Evolutionary conservation across 2,797 vertebrate genomes (phyloP), one percentile per base, ranked within the genome.

Genomic region (Cryptoprocta ferox): DNA sequence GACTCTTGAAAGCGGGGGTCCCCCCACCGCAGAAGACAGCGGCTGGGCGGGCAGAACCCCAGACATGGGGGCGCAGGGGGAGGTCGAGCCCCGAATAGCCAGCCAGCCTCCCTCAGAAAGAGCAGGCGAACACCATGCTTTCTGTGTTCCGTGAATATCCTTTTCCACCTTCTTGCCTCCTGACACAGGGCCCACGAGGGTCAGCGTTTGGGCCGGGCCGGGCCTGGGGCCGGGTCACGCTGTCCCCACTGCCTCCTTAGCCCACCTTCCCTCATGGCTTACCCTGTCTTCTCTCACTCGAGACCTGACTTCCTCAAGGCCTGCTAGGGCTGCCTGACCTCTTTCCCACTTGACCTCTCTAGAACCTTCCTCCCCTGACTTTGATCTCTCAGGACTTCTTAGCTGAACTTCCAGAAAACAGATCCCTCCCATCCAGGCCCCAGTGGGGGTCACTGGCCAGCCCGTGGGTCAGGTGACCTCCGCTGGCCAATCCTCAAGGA

Each of bases 31-130:
- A 9, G 97, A 59, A 28, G n/a, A 68, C 4, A 2, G 8, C 0
- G 1, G 16, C 39, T 4, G 0, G 19, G 42, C 0, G 39, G 63
- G 18, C 1, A 2, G 45, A 24, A 11, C 35, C 5, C 13, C 12
- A 0, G 6, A 12, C 1, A 0, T 0, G 0, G 59, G 26, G 21
- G 8, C 16, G 50, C 1, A 1, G 0, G 9, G 6, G 30, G 18
- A 35, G 24, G 12, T 1, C 53, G 53, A 50, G 13, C 3, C 35
- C 8, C 3, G 59, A 15, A 28, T 19, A 0, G 7, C 8, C 35
- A 3, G 45, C n/a, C 42, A 45, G 73, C 6, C 73, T 48, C 73
- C 45, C 73, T 75, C 42, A 9, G 42, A 28, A 75, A 10, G 28
- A 75, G 28, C 39, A 42, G 39, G 39, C 39, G 6, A 32, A 11